These are phyloP conservation scores for Aplocera efformata DNA, from an alignment of 2,888 invertebrate species.

Conservation along the genomic window DNA sequence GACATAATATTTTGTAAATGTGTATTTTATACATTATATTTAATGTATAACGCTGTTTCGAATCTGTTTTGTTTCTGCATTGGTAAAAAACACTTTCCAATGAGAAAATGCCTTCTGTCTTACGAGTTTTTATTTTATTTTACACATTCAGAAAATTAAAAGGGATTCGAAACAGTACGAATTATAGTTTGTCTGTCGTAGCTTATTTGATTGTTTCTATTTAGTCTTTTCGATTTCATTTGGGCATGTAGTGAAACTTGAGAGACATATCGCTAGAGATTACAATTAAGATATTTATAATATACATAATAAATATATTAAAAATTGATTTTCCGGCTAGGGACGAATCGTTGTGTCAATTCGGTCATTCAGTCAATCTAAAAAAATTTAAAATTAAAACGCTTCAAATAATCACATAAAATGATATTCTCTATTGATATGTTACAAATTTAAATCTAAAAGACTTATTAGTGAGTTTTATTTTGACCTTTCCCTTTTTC, in stretches of 20 bases:
- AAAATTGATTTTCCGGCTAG: constrained; percentile 30
- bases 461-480: constrained; percentile 30
- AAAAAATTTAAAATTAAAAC: constrained; percentile 18
- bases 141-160: constrained; percentile 17
- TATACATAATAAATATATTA: constrained; percentile 45
- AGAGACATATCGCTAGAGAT: constrained; percentile 77
- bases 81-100: constrained; percentile 10
- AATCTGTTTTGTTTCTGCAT: constrained; percentile 16
- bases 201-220: constrained; percentile 46
- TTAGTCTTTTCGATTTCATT: constrained; percentile 60
- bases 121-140: constrained; percentile 8
- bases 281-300: constrained; percentile 66
- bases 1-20: constrained; percentile 72
- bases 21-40: constrained; percentile 77
- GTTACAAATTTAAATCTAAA: constrained; percentile 32
- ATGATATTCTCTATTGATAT: constrained; percentile 28
- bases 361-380: constrained; percentile 67
- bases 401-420: constrained; percentile 18
- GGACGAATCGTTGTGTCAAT: constrained; percentile 65
- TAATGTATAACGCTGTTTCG: constrained; percentile 40
- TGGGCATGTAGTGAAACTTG: constrained; percentile 68
- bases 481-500: constrained; percentile 22
- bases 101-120: constrained; percentile 16
- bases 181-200: constrained; percentile 54
- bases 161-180: constrained; percentile 26